Evolutionary conservation across 2,797 vertebrate genomes (phyloP), one percentile per base, ranked within the genome.

Genomic region (Poeciliopsis infans): DNA sequence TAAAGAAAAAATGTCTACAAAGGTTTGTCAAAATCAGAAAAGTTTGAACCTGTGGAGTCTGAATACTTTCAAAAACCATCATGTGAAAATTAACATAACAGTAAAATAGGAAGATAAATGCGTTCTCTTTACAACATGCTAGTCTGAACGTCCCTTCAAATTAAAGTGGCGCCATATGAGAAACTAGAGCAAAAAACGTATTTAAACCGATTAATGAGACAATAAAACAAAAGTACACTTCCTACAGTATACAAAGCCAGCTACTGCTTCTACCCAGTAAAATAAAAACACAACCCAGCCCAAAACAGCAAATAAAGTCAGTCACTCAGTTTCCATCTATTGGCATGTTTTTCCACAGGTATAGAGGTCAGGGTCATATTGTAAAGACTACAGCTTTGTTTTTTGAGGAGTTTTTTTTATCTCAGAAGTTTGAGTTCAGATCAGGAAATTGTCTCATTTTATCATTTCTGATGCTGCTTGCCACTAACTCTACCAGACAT

Each of bases 11-110:
- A 75, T 53, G 71, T 45, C 36, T 31, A 71, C 75, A 79, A 82
- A 88, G 86, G 88, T 77, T 76, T 11, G 46, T 69, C 76, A 70
- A 84, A 89, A 81, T 55, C 36, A 84, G 70, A 83, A 5, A 18
- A 13, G 61, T 72, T 76, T 57, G 16, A 47, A 72, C 47, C 51
- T 68, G 77, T 18, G 53, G 43, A 70, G 7, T 83, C 61, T 16
- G 78, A 79, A 79, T 53, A 28, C 31, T 70, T 78, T 70, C 33
- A 51, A 74, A 33, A 66, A 13, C 10, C 33, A 55, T 80, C 80
- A 82, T 82, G 79, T 41, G 0, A 72, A 79, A 61, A 85, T 20
- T 2, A 81, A 79, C 39, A 45, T 31, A 23, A 72, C 7, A 79
- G 59, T 15, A 81, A 83, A 83, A 83, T 82, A 5, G 45, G 25